A percentile compares a stretch with the other conserved stretches of the same genome.
Evolutionary conservation across 2,888 invertebrate species (phyloP).

Genomic region (Panopea generosa): DNA sequence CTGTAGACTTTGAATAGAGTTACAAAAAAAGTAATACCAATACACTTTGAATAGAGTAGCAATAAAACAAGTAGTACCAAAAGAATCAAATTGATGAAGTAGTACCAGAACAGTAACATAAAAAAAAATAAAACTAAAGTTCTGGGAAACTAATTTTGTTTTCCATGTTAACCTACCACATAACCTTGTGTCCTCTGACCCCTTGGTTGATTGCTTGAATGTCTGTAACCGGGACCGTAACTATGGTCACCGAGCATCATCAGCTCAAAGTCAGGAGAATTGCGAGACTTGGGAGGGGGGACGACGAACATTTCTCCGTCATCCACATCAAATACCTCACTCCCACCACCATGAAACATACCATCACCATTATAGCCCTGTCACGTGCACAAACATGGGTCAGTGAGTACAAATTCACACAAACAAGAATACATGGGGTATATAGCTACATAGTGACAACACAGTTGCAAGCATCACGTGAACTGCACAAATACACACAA

Average conservation of each 20-base stretch:
- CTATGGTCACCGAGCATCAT: conserved; percentile 50
- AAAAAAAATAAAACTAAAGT: too few species aligned
- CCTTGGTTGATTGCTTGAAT: conserved; percentile 24
- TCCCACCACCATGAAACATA: conserved; percentile 60
- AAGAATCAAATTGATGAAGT: too few species aligned
- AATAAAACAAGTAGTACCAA: too few species aligned
- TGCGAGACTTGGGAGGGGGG: conserved; percentile 64
- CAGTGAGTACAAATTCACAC: conserved; percentile 19
- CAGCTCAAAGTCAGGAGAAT: conserved; percentile 61
- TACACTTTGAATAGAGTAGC: too few species aligned
- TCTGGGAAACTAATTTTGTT: too few species aligned
- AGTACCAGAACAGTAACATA: too few species aligned
- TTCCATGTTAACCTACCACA: conserved; percentile 69
- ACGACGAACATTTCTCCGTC: conserved; percentile 71
- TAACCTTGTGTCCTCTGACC: conserved; percentile 55
- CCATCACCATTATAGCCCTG: conserved; percentile 53
- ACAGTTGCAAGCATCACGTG: too few species aligned
- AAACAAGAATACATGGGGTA: not conserved
- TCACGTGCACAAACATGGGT: conserved; percentile 22
- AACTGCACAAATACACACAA: not conserved
- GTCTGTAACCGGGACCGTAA: conserved; percentile 56
- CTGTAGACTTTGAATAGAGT: too few species aligned
- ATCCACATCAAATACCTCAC: conserved; percentile 67
- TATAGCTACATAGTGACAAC: not conserved
- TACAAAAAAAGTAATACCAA: too few species aligned